phyloP scores from a whole-genome alignment of 2,888 invertebrate genomes.

The Rhodophaea formosa region DNA sequence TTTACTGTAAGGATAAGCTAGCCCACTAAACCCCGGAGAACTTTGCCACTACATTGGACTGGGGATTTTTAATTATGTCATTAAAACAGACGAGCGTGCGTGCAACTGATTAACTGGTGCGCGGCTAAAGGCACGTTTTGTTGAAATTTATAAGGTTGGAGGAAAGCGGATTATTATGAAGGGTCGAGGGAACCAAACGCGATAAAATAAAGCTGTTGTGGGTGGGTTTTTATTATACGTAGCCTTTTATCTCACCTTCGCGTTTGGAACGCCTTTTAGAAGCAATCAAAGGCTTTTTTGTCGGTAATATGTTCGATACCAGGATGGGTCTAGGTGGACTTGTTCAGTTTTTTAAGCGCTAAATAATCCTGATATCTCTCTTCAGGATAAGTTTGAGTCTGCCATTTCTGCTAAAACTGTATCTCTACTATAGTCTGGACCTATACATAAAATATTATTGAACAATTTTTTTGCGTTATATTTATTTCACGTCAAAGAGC shows the following conservation, averaged over 20 bases:
- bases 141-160: constrained; percentile 60
- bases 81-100: constrained; percentile 68
- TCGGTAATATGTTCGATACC: not conserved
- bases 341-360: not conserved
- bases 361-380: too few relatives aligned
- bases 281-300: not conserved
- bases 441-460: too few relatives aligned
- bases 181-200: constrained; percentile 14
- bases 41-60: constrained; percentile 55
- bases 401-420: too few relatives aligned
- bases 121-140: constrained; percentile 58
- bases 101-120: constrained; percentile 67
- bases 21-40: constrained; percentile 53
- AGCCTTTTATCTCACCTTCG: not conserved
- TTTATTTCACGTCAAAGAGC: too few relatives aligned
- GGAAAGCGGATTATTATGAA: constrained; percentile 27
- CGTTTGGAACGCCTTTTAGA: not conserved
- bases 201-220: constrained; percentile 9
- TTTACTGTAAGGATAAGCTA: constrained; percentile 67
- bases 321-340: not conserved
- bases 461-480: too few relatives aligned
- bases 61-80: constrained; percentile 71
- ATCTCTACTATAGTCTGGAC: too few relatives aligned
- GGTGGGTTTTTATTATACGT: not conserved
- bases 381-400: too few relatives aligned